Conservation (phyloP, 2,888 invertebrate genomes). For the Epinotia demarniana region DNA sequence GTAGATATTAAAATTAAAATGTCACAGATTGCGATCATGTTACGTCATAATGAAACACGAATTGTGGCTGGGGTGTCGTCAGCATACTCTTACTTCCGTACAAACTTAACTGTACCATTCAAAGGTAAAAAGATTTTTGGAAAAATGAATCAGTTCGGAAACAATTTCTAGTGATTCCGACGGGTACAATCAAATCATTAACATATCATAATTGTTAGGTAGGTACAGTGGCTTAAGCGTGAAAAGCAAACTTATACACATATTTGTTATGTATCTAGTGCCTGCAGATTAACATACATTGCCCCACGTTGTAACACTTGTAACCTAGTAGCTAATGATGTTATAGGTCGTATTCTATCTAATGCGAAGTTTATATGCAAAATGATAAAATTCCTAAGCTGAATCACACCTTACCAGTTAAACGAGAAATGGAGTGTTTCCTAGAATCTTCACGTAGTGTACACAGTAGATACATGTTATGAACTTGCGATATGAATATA, state of each 20-base stretch:
- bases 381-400: slow-evolving; percentile 50
- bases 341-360: slow-evolving; percentile 9
- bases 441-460: background rate
- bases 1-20: background rate
- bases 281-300: background rate
- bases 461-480: background rate
- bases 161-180: too few relatives aligned
- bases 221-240: background rate
- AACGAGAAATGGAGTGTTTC: slow-evolving; percentile 52
- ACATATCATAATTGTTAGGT: too few relatives aligned
- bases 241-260: background rate
- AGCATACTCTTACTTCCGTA: too few relatives aligned
- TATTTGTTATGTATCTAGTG: too few relatives aligned
- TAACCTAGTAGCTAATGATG: slow-evolving; percentile 12
- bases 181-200: background rate
- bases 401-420: slow-evolving; percentile 64
- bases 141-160: too few relatives aligned
- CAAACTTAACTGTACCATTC: too few relatives aligned
- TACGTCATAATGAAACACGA: too few relatives aligned
- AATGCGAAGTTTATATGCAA: slow-evolving; percentile 69
- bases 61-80: too few relatives aligned
- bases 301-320: slow-evolving; percentile 3
- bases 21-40: background rate
- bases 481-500: too few relatives aligned
- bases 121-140: too few relatives aligned